Evolutionary conservation across 2,113 vertebrate genomes (phyloP).

Genomic region (Fukomys damarensis): DNA sequence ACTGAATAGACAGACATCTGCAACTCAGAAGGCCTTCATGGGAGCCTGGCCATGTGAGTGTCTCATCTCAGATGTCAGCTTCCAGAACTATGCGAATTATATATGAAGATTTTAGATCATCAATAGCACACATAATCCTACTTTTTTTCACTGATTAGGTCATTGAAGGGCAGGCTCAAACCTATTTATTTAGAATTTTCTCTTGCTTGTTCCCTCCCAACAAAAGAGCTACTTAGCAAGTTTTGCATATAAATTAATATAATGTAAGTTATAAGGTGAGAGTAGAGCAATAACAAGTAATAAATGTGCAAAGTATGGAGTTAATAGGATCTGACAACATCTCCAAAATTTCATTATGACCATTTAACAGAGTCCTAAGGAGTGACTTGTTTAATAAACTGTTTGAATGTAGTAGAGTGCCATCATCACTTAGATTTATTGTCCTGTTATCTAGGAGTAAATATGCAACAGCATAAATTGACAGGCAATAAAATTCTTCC

Average conservation of each 20-base stretch:
- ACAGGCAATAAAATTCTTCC: neutral
- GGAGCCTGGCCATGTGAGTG: neutral
- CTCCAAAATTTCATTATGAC: neutral
- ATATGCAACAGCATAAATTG: neutral
- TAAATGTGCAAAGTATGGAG: neutral
- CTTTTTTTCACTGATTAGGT: neutral
- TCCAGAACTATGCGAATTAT: neutral
- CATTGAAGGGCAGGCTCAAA: neutral
- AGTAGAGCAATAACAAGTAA: neutral
- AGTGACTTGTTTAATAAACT: neutral
- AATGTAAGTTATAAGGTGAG: neutral
- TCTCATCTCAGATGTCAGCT: neutral
- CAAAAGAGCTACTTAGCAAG: neutral
- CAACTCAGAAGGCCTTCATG: neutral
- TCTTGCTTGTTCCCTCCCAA: neutral
- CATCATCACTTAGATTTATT: neutral
- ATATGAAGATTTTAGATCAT: neutral
- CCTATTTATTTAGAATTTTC: slow-evolving; percentile 34
- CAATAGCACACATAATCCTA: neutral
- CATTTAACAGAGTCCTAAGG: neutral
- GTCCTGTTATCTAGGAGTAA: neutral
- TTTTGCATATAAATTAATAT: neutral
- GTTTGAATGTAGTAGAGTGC: neutral
- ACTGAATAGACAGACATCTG: neutral
- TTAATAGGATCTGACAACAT: neutral